Evolutionary conservation across 2,888 invertebrate genomes (phyloP), one percentile per base, ranked within the genome.

Genomic region (Eupithecia subumbrata): DNA sequence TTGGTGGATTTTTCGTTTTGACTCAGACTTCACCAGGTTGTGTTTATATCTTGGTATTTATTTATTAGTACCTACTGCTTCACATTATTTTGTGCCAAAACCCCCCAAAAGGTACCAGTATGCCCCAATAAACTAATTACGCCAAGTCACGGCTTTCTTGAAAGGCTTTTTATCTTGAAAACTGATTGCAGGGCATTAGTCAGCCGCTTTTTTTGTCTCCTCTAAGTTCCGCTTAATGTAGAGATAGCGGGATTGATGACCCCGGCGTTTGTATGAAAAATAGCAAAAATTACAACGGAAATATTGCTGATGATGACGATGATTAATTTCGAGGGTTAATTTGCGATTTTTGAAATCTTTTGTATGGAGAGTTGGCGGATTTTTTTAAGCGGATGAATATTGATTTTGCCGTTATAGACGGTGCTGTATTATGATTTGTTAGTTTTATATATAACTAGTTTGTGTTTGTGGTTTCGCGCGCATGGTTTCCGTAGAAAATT

Each of bases 151-250:
- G 76, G 78, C 45, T 72, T 73, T 52, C 81, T 77, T 78, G 76
- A 78, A 81, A 77, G 80, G 76, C 77, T 86, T 89, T 90, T 90
- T 89, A 88, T 89, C 89, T 81, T 78, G 79, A 80, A 88, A 91
- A 91, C 89, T 87, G 91, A 91, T 91, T 87, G 85, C 87, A 60
- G 69, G 70, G 80, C 87, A 92, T 92, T 91, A 90, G 84, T 90
- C 90, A 89, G 89, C 87, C 83, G 83, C 80, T 87, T 90, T 90
- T n/a, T 89, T 89, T 87, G 80, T 80, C 79, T 77, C 74, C 83
- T 86, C 84, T 86, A 81, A 85, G 86, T 88, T 87, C 86, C 82
- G 82, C 85, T 69, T 52, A 87, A 90, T 88, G 87, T 81, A 73
- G 76, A 87, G 89, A 91, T 90, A 90, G 87, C 85, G 84, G 74